Percentiles rank a stretch among this genome's conserved stretches.
These are phyloP conservation scores for Cuculus canorus DNA, from an alignment of 2,797 vertebrate genomes.

Conservation along the genomic window DNA sequence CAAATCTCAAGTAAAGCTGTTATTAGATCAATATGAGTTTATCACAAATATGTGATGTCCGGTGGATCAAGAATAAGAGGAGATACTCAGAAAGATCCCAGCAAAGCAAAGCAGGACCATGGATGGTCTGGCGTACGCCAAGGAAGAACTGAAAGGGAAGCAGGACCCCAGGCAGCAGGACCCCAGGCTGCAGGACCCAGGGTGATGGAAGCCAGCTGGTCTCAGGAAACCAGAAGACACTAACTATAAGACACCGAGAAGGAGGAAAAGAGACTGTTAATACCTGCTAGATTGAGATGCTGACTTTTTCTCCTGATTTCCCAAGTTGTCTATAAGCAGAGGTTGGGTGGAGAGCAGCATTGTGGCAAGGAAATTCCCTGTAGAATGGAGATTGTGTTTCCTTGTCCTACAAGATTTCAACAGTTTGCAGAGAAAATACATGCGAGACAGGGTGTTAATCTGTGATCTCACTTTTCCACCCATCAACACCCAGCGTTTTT, in stretches of 20 bases:
- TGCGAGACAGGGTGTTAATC: constrained; percentile 11
- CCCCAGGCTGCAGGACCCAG: no score
- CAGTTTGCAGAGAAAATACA: neutral
- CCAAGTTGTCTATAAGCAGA: neutral
- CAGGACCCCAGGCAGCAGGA: neutral
- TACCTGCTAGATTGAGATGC: neutral
- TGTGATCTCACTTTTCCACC: constrained; percentile 42
- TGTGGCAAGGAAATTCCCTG: neutral
- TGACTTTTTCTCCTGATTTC: neutral
- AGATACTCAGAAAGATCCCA: neutral
- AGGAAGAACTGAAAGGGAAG: neutral
- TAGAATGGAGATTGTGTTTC: neutral
- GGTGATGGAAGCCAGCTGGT: neutral
- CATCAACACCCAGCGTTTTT: neutral
- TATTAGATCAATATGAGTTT: neutral
- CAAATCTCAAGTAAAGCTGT: neutral
- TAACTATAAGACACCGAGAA: neutral
- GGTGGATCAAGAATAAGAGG: neutral
- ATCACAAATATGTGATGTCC: rapidly evolving
- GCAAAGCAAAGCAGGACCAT: neutral
- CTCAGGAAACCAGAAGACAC: neutral
- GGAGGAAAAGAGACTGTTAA: neutral
- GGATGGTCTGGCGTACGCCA: neutral
- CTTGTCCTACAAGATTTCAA: neutral
- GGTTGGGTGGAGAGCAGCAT: neutral